Evolutionary conservation across 2,113 vertebrate genomes (phyloP), one percentile per base, ranked within the genome.

Genomic region (Drymodes brunneopygia): DNA sequence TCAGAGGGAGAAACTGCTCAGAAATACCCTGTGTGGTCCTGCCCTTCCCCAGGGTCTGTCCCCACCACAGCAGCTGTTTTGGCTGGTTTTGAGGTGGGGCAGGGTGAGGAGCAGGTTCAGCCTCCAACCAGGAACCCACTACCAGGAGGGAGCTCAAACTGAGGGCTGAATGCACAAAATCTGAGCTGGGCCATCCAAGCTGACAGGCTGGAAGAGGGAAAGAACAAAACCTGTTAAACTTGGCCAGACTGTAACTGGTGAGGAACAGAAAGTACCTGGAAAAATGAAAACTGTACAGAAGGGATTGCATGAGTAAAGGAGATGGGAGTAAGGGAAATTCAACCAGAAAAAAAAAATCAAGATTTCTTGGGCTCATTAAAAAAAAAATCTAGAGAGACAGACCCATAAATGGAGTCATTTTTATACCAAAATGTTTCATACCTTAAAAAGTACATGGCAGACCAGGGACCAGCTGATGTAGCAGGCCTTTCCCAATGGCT

Each of bases 361-460:
- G 47, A 83, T 50, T 69, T 81, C 86, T 67, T 50, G 27, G 33
- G 23, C 47, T 77, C 31, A 1, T 61, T 38, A 53, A 38, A 33
- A 62, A 77, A 70, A 65, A 65, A 47, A 21, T 40, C 71, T 54
- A 22, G 5, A 79, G 48, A 78, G n/a, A 44, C 1, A 72, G 33
- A 62, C 6, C 29, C 50, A 61, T n/a, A 56, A 65, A 51, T 19
- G 15, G 31, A 87, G 60, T 29, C 3, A 65, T 57, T 94, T 84
- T 91, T 23, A 89, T 8, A 85, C 35, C 27, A 56, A 56, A 92
- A 74, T 78, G 18, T 66, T 78, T 78, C 74, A 66, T 89, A 54
- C 72, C 35, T 80, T 50, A 50, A 56, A 66, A 62, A 66, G 65
- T 33, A 42, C 57, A 74, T 22, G 29, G 53, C 89, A 69, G 48